These are phyloP conservation scores for Trinorchestia longiramus DNA, from an alignment of 1,140 invertebrate species.

Conservation along the genomic window DNA sequence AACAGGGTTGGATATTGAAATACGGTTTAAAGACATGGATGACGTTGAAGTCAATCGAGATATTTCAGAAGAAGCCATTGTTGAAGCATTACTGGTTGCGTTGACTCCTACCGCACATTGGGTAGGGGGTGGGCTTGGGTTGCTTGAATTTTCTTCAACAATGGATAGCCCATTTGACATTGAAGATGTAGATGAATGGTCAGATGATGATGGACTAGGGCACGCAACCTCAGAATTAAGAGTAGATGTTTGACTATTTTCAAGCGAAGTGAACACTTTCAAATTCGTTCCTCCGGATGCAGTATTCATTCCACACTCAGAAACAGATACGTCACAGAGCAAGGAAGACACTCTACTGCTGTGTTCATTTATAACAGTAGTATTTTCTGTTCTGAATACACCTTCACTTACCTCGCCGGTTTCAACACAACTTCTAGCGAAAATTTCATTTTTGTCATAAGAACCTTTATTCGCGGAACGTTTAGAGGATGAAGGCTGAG, in stretches of 20 bases:
- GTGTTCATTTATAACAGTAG: neutral
- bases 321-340: neutral
- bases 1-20: neutral
- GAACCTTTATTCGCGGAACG: neutral
- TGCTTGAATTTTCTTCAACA: neutral
- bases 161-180: neutral
- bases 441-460: neutral
- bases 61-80: neutral
- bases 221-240: neutral
- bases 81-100: neutral
- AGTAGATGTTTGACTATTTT: neutral
- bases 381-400: no score
- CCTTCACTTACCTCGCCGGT: neutral
- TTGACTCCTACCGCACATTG: neutral
- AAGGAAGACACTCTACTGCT: neutral
- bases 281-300: neutral
- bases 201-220: neutral
- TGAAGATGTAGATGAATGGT: neutral
- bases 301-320: neutral
- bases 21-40: neutral
- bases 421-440: neutral
- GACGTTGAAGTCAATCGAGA: neutral
- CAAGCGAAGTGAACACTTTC: neutral
- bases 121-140: no score
- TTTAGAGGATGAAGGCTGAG: neutral